Conservation (phyloP, 2,797 vertebrate genomes). For the Microtus californicus region DNA sequence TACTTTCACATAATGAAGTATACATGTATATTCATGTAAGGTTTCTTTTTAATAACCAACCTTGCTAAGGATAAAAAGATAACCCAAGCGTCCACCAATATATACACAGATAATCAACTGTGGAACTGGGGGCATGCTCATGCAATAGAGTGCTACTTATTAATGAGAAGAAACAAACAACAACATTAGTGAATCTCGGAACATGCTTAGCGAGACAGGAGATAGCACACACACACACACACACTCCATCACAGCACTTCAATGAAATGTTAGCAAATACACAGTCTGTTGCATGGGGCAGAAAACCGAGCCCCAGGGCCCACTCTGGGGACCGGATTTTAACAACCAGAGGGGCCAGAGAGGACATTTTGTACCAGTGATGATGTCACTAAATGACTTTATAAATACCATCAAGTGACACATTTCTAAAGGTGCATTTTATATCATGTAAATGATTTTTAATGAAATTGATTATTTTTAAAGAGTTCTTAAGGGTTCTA, state of each 20-base stretch:
- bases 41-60: neutral
- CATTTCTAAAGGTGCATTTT: slow-evolving; percentile 1
- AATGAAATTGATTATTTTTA: neutral
- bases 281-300: neutral
- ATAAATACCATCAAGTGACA: neutral
- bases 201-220: neutral
- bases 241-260: neutral
- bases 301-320: neutral
- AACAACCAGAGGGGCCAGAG: neutral
- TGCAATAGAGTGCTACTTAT: neutral
- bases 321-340: neutral
- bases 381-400: neutral
- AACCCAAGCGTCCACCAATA: neutral
- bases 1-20: neutral
- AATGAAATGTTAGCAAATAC: neutral
- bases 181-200: neutral
- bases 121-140: neutral
- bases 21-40: neutral
- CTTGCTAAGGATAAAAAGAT: neutral
- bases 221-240: neutral
- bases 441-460: slow-evolving; percentile 9
- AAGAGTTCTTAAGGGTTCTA: neutral
- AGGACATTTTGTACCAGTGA: neutral
- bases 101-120: neutral
- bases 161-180: neutral